Percentiles rank a stretch among this genome's conserved stretches.
Conservation (phyloP, 1,140 invertebrate genomes). For the Drosophila suzukii region DNA sequence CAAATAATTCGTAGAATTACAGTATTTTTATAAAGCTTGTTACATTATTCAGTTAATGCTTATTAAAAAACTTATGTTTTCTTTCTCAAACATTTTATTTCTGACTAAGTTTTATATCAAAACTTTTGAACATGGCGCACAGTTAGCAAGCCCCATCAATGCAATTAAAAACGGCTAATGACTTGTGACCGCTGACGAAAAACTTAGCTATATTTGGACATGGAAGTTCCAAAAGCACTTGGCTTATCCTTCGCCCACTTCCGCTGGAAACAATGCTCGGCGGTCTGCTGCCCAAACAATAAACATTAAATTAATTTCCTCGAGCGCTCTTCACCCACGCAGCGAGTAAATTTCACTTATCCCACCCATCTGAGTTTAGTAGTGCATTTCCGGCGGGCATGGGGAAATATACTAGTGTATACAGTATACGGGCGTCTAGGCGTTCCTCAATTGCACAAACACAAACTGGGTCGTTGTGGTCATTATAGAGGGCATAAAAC, state of each 20-base stretch:
- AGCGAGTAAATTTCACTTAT: constrained; percentile 29
- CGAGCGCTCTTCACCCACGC: constrained; percentile 22
- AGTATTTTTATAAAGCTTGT: no score
- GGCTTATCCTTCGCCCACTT: constrained; percentile 24
- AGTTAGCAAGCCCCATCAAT: not conserved
- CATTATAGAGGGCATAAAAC: constrained; percentile 47
- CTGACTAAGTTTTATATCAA: not conserved
- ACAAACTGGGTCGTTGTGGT: constrained; percentile 44
- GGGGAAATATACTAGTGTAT: not conserved
- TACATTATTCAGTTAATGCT: no score
- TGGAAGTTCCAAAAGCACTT: constrained; percentile 7
- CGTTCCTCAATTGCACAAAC: constrained; percentile 32
- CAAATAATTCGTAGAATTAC: no score
- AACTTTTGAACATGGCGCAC: not conserved
- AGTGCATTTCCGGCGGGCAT: constrained; percentile 28
- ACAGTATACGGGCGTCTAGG: constrained; percentile 19
- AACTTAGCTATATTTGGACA: not conserved
- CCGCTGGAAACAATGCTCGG: constrained; percentile 10
- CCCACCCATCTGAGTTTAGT: constrained; percentile 8
- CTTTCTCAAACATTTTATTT: not conserved
- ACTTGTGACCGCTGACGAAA: constrained; percentile 1
- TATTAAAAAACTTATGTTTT: not conserved
- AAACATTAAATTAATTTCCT: constrained; percentile 48
- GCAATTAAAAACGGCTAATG: constrained; percentile 25
- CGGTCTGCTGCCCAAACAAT: constrained; percentile 15